phyloP scores from a whole-genome alignment of 2,113 vertebrate genomes.

The Thymallus thymallus region DNA sequence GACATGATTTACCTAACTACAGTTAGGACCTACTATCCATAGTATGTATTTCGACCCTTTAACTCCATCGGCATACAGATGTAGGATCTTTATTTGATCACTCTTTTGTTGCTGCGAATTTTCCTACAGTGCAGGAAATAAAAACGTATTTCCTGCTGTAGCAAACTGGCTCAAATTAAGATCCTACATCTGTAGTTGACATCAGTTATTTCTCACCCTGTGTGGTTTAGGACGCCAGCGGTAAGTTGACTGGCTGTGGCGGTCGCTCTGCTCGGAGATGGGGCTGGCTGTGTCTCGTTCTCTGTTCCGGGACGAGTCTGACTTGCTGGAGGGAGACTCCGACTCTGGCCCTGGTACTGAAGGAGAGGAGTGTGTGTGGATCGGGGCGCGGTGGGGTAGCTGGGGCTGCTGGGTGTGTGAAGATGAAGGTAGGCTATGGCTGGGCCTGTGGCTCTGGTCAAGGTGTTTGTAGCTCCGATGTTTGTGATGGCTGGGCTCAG shows the following conservation, averaged over 20 bases:
- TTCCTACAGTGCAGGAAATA: no score
- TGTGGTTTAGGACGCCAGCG: slow-evolving; percentile 35
- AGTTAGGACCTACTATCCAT: no score
- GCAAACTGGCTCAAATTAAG: no score
- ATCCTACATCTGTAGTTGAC: background rate
- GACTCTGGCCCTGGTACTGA: slow-evolving; percentile 40
- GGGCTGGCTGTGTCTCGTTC: slow-evolving; percentile 50
- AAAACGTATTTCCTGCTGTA: no score
- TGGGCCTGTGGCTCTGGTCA: slow-evolving; percentile 36
- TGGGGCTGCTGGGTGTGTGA: slow-evolving; percentile 17
- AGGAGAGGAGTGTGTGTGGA: slow-evolving; percentile 27
- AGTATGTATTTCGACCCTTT: background rate
- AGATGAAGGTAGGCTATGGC: slow-evolving; percentile 1
- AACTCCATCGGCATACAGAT: background rate
- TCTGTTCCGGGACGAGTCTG: slow-evolving; percentile 55
- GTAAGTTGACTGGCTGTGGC: slow-evolving; percentile 27
- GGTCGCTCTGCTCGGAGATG: slow-evolving; percentile 54
- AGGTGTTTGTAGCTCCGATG: slow-evolving; percentile 38
- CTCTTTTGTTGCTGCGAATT: no score
- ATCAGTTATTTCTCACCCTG: slow-evolving; percentile 54
- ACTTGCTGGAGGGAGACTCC: slow-evolving; percentile 66
- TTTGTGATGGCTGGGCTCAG: slow-evolving; percentile 51
- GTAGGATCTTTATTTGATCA: no score
- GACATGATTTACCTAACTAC: no score
- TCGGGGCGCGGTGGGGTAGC: slow-evolving; percentile 19